These are phyloP conservation scores for Liopterus haemorrhoidalis DNA, from an alignment of 2,888 invertebrate species.

Conservation along the genomic window DNA sequence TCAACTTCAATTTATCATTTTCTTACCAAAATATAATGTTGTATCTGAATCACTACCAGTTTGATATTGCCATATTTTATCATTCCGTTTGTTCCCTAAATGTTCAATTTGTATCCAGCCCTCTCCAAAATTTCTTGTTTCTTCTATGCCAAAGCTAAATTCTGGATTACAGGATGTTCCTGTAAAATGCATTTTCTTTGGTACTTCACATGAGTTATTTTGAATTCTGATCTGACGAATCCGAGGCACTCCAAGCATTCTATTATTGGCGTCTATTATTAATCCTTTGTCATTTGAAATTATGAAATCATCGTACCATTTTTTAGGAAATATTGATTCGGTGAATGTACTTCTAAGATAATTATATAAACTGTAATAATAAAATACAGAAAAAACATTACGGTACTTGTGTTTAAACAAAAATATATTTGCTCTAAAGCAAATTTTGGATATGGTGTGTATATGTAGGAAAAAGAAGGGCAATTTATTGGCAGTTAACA, in stretches of 20 bases:
- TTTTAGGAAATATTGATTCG: conserved; percentile 19
- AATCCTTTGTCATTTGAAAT: conserved; percentile 32
- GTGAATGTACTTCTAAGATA: conserved; percentile 13
- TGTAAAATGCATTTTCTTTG: conserved; percentile 28
- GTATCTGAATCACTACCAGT: conserved; percentile 2
- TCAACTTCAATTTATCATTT: no score
- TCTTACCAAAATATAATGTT: conserved; percentile 1
- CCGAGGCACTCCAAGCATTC: conserved; percentile 35
- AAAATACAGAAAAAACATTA: no score
- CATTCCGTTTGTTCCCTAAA: conserved; percentile 16
- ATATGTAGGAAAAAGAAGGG: no score
- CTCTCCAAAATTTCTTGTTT: conserved; percentile 29
- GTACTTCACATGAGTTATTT: conserved; percentile 24
- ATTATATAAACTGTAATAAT: conserved; percentile 1
- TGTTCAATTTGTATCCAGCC: conserved; percentile 25
- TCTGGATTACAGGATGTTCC: conserved; percentile 30
- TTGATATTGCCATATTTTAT: conserved; percentile 19
- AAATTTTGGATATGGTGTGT: no score
- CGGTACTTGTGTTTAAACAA: no score
- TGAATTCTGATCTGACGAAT: conserved; percentile 33
- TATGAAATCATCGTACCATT: conserved; percentile 36
- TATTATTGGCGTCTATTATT: conserved; percentile 35
- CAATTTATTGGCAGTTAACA: no score
- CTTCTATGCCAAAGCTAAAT: conserved; percentile 19
- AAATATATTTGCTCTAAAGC: no score